Percentiles rank a stretch among this genome's conserved stretches.
phyloP scores from a whole-genome alignment of 2,797 vertebrate genomes.

The Podargus strigoides region DNA sequence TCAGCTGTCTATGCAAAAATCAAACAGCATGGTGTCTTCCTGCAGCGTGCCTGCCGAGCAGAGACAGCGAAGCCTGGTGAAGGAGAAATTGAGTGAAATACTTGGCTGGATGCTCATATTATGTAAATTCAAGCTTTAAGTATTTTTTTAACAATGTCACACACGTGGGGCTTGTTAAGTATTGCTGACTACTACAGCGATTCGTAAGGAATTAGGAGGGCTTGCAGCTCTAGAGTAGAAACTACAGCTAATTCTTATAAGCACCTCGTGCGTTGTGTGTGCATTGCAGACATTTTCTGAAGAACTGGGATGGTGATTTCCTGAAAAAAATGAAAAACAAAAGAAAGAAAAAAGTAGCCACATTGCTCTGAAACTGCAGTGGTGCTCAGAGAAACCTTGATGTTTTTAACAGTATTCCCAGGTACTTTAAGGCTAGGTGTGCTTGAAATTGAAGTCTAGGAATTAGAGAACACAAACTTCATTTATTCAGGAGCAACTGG shows the following conservation, averaged over 20 bases:
- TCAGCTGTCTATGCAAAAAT: not conserved
- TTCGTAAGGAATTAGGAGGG: conserved; percentile 9
- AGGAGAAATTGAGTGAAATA: not conserved
- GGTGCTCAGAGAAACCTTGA: not conserved
- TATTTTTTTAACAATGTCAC: not conserved
- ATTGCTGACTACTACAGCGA: not conserved
- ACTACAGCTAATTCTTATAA: not conserved
- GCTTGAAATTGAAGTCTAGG: conserved; percentile 16
- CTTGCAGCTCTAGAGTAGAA: not conserved
- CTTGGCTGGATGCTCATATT: not conserved
- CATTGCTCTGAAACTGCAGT: not conserved
- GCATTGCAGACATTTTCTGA: not conserved
- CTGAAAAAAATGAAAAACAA: not conserved
- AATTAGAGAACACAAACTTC: conserved; percentile 62
- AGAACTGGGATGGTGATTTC: not conserved
- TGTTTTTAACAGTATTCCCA: conserved; percentile 19
- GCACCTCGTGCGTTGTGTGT: not conserved
- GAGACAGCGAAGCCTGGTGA: not conserved
- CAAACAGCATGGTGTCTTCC: not conserved
- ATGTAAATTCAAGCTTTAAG: not conserved
- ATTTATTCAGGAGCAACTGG: conserved; percentile 59
- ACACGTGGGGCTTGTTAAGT: not conserved
- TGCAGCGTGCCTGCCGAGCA: not conserved
- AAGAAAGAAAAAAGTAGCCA: not conserved
- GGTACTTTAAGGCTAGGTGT: not conserved